Evolutionary conservation across 2,888 invertebrate genomes (phyloP), one percentile per base, ranked within the genome.

Genomic region (Chrysodeixis includens): DNA sequence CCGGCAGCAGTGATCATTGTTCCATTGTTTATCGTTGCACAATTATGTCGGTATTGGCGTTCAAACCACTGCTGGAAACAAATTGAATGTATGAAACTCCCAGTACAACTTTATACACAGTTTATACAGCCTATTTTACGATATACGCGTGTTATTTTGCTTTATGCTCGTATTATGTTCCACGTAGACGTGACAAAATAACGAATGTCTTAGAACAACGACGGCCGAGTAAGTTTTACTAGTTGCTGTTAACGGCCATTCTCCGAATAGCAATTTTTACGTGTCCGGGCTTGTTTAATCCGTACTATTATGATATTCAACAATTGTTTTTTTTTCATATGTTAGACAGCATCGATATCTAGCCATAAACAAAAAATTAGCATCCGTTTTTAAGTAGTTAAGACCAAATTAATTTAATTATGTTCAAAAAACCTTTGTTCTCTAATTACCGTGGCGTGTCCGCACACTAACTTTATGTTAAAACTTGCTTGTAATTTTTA

Each of bases 11-110:
- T 79, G 85, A 88, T 88, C 86, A 91, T 91, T 87, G 89, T 87
- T 86, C 88, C 87, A 87, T 89, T 91, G 90, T 90, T 88, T 89
- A 88, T 86, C 74, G 81, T 83, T 84, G 82, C 86, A 86, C 86
- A 88, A 88, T 89, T 86, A 89, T 83, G 82, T 80, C 82, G 71
- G 83, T 82, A 82, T 85, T 83, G 82, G 71, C 76, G 72, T 72
- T 72, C 76, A 79, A 81, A 69, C 79, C 78, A 76, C 76, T 82
- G 83, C 84, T 88, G 86, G 86, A 90, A 90, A 90, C 88, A 90
- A 92, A 92, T 92, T 92, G 89, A 92, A 92, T 92, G 88, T 88
- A 88, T 89, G 86, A 88, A 89, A 85, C 81, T 80, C 78, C 71
- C 73, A 67, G 80, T 79, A 85, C 83, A 83, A 87, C 82, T 89